Evolutionary conservation across 2,888 invertebrate species (phyloP).

Genomic region (Drosophila eohydei): DNA sequence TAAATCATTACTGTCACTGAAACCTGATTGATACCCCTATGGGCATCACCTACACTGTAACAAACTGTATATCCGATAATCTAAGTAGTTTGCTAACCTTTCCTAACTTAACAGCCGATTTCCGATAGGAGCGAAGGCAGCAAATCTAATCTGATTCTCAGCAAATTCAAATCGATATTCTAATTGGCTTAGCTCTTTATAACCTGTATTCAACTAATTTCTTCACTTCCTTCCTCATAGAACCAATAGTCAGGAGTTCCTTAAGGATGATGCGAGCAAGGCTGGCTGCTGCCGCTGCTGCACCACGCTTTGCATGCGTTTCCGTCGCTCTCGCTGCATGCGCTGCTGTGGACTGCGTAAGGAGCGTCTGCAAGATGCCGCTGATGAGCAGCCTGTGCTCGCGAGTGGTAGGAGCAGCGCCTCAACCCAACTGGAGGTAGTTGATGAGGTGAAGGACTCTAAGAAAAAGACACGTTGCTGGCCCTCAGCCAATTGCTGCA

Average conservation of each 20-base stretch:
- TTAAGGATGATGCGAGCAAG: conserved; percentile 69
- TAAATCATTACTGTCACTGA: no score
- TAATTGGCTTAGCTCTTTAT: neutral
- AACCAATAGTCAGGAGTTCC: conserved; percentile 83
- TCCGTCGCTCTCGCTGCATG: conserved; percentile 82
- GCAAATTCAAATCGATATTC: neutral
- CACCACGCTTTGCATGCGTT: conserved; percentile 83
- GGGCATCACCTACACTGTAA: neutral
- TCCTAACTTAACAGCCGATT: neutral
- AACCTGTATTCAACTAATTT: neutral
- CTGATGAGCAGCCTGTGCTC: conserved; percentile 76
- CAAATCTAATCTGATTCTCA: neutral
- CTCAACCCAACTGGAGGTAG: conserved; percentile 74
- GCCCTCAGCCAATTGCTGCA: conserved; percentile 84
- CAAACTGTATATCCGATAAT: neutral
- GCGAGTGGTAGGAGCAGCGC: conserved; percentile 79
- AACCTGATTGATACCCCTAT: neutral
- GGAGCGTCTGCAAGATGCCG: conserved; percentile 59
- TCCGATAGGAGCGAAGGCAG: neutral
- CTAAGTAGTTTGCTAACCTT: neutral
- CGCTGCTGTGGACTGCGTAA: conserved; percentile 78
- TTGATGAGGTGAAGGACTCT: conserved; percentile 74
- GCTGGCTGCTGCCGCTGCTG: conserved; percentile 81
- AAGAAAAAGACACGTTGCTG: conserved; percentile 80
- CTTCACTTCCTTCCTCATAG: conserved; percentile 40